Evolutionary conservation across 2,888 invertebrate genomes (phyloP).

Genomic region (Metalampra italica): DNA sequence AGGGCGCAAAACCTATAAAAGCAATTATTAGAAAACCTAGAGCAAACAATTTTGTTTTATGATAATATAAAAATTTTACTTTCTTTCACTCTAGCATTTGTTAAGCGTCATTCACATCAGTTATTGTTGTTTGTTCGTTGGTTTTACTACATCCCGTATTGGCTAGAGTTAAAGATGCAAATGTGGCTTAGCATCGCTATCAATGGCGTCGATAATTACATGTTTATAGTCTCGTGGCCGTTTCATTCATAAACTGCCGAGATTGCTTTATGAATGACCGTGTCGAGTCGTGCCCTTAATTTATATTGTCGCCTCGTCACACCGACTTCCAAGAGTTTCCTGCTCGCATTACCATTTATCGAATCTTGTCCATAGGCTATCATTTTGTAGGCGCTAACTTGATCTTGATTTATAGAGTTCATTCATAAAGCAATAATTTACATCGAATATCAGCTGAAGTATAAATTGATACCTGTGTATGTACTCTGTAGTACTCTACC

Average conservation of each 20-base stretch:
- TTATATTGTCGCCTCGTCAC: constrained; percentile 47
- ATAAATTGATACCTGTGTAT: neutral
- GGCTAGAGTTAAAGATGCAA: constrained; percentile 41
- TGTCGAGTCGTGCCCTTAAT: constrained; percentile 53
- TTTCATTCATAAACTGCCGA: constrained; percentile 73
- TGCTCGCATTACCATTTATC: constrained; percentile 65
- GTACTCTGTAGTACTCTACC: no score
- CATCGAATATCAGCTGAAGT: constrained; percentile 25
- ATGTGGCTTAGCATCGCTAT: constrained; percentile 49
- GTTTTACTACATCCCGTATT: no score
- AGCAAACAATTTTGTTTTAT: no score
- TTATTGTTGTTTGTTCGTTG: no score
- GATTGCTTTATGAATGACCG: constrained; percentile 69
- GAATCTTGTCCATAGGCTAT: constrained; percentile 51
- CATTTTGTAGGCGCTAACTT: constrained; percentile 50
- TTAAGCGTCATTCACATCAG: no score
- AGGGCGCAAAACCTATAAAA: no score
- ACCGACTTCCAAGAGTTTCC: constrained; percentile 64
- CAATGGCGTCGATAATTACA: constrained; percentile 65
- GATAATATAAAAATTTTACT: no score
- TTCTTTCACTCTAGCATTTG: no score
- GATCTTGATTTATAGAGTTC: constrained; percentile 62
- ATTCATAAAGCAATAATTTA: constrained; percentile 40
- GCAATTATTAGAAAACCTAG: no score
- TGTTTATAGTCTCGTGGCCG: constrained; percentile 45